Conservation (phyloP, 2,888 invertebrate genomes). For the Vesta saturnalis region DNA sequence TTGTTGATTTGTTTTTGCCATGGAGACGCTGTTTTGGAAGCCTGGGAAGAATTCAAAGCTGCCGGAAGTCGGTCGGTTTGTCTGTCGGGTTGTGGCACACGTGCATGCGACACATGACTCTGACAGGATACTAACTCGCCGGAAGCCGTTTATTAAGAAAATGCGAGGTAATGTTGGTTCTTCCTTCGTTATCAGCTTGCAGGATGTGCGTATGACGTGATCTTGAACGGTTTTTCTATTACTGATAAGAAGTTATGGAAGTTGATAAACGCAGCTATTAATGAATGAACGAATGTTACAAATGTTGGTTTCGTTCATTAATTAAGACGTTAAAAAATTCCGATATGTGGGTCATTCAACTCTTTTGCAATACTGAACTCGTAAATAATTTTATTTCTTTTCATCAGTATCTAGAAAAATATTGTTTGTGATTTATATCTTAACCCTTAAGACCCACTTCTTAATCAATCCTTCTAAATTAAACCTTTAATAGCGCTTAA, state of each 20-base stretch:
- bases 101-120: constrained; percentile 53
- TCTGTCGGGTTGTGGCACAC: constrained; percentile 51
- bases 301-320: constrained; percentile 12
- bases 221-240: constrained; percentile 16
- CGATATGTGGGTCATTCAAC: background rate
- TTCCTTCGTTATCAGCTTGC: constrained; percentile 32
- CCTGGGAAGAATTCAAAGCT: constrained; percentile 30
- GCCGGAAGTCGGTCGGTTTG: constrained; percentile 44
- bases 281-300: constrained; percentile 28
- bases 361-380: constrained; percentile 6
- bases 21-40: constrained; percentile 31
- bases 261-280: constrained; percentile 15
- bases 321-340: constrained; percentile 5
- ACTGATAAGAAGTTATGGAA: constrained; percentile 17
- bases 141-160: constrained; percentile 55
- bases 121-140: constrained; percentile 55
- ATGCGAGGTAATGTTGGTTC: constrained; percentile 45
- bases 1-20: constrained; percentile 29
- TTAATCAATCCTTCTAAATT: background rate
- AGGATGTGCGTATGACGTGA: constrained; percentile 32
- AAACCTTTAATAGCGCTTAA: too few relatives aligned
- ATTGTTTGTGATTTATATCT: background rate
- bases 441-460: background rate
- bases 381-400: background rate
- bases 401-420: too few relatives aligned